Base-by-base conservation (phyloP, 2,888 invertebrate species). In the Dorcus parallelipipedus region DNA sequence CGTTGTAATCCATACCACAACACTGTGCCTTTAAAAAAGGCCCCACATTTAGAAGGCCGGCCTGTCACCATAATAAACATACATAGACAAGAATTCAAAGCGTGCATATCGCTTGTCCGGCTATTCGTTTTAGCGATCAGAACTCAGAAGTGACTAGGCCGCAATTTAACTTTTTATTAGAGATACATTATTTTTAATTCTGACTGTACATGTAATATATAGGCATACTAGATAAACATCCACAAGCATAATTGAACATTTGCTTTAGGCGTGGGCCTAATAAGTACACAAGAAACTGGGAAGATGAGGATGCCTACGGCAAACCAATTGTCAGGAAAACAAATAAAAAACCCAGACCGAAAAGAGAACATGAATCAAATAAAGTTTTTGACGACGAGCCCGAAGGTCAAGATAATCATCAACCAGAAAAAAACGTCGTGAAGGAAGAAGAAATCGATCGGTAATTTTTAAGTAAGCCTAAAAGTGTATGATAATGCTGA, bases 241-340 rank as follows among this genome's bases (percentile, higher is more conserved):
- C 14, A 14, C 14, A 14, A 14, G 14, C 14, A 14, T 14, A 14
- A 33, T 33, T 33, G 1, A 6, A 33, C 26, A 33, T 48, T 17
- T 26, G 9, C 23, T 47, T 33, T 71, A 91, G 91, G 0, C 91
- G 95, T 54, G 94, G 95, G 0, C 95, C 95, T 0, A 94, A 90
- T 74, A 95, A 94, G 76, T 95, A 95, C 76, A 93, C 91, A 0
- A 85, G 95, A 9, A 93, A 92, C 59, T 95, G 95, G 94, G 93
- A 95, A 73, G 95, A 95, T 73, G 93, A 93, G 74, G 91, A 91
- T 72, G 95, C 95, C 0, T 95, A 95, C 75, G 82, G 84, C 17
- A 87, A 91, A 65, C 78, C 82, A 10, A 72, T 71, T 41, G 67
- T 69, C 43, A 63, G 67, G 40, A 67, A 66, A 56, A 59, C 54